phyloP scores from a whole-genome alignment of 92 coral and sea anemone species.

The Porites lobata region DNA sequence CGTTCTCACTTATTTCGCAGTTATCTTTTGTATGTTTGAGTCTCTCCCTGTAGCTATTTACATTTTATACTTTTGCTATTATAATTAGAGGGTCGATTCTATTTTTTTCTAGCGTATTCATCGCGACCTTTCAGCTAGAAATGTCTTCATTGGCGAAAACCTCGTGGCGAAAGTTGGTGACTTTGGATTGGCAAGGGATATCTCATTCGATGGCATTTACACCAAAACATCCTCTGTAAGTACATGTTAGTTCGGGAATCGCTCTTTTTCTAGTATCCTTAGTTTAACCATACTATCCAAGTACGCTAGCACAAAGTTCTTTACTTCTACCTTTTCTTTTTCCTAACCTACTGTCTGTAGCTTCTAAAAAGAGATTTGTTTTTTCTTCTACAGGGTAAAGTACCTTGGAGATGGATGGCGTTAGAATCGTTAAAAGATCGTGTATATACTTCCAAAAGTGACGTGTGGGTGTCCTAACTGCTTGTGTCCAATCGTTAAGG shows the following conservation, averaged over 20 bases:
- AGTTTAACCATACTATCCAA: too few species aligned
- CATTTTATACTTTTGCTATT: not conserved
- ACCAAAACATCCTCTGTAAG: slow-evolving; percentile 41
- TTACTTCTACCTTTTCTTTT: too few species aligned
- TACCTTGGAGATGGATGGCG: slow-evolving; percentile 43
- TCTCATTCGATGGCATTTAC: slow-evolving; percentile 18
- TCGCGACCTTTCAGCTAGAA: slow-evolving; percentile 56
- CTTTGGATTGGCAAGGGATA: slow-evolving; percentile 49
- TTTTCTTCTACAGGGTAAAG: slow-evolving; percentile 12
- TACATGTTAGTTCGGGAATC: not conserved
- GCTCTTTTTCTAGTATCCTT: too few species aligned
- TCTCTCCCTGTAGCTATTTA: not conserved
- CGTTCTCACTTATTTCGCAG: too few species aligned
- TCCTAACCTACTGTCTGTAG: too few species aligned
- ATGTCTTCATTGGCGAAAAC: slow-evolving; percentile 34
- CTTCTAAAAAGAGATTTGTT: too few species aligned
- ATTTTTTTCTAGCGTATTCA: slow-evolving; percentile 34
- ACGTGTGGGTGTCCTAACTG: slow-evolving; percentile 26
- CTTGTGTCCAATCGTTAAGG: not conserved
- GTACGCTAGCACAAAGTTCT: too few species aligned
- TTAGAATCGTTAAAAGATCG: slow-evolving; percentile 18
- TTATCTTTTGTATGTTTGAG: not conserved
- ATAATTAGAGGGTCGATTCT: not conserved
- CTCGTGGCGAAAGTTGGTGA: slow-evolving; percentile 36
- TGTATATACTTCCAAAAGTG: slow-evolving; percentile 11